Evolutionary conservation across 2,113 vertebrate genomes (phyloP), one percentile per base, ranked within the genome.

Genomic region (Pantherophis guttatus): DNA sequence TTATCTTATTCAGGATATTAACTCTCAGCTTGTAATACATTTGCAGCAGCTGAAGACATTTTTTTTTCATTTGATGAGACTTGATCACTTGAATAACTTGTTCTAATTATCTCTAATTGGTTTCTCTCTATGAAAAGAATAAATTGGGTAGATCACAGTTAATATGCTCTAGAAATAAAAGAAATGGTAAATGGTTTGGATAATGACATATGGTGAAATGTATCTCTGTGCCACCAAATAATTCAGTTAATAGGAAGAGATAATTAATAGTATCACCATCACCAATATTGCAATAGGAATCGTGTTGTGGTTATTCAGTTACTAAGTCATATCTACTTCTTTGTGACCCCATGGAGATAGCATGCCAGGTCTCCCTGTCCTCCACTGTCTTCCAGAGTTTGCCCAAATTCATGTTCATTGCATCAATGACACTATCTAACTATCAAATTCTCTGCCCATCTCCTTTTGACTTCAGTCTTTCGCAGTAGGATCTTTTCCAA

Each of bases 31-130:
- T 91, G 55, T 33, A 93, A 88, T 54, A 91, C 88, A 86, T 87
- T 86, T 54, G 59, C 70, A 89, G 55, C 70, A 93, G 44, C 53
- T 88, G 48, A 24, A 48, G 70, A 10, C 62, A 50, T n/a, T 88
- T 70, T 91, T 87, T 90, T 48, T 86, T 55, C 17, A 87, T 75
- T 23, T 85, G 89, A 70, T 89, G 65, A 81, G 33, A n/a, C 57
- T 62, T 89, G 86, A 91, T 88, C 54, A 93, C 26, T 85, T 88
- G 89, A 89, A 53, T 91, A 62, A 91, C 70, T 91, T 92, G 55
- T 90, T 92, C 65, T 91, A 92, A 94, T 92, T 92, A 92, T 59
- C 62, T 70, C 52, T 92, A 92, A 81, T 91, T 88, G 52, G 87
- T 91, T 90, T 94, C 62, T 54, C 44, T 81, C 62, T 55, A 19